Percentiles rank a stretch among this genome's conserved stretches.
These are phyloP conservation scores for Lacerta viridis DNA, from an alignment of 2,797 vertebrate species.

Conservation along the genomic window DNA sequence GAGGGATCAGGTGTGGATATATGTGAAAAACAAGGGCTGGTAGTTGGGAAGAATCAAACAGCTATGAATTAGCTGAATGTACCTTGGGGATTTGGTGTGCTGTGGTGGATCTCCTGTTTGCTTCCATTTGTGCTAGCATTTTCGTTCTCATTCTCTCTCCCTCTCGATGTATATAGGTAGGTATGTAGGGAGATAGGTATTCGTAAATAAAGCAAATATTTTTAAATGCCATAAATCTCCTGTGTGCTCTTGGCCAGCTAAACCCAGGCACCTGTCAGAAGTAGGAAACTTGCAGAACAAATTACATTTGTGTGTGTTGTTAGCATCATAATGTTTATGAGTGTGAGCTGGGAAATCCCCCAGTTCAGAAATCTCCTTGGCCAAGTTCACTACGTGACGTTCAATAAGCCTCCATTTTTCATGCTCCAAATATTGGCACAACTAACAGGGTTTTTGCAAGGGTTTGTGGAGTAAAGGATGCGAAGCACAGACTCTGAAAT, in stretches of 20 bases:
- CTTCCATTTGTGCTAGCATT: background rate
- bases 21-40: constrained; percentile 6
- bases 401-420: background rate
- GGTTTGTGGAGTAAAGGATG: background rate
- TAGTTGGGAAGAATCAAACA: background rate
- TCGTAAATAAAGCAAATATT: background rate
- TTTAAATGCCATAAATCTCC: background rate
- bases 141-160: no score
- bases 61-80: background rate
- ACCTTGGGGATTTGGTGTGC: background rate
- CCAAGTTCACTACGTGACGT: background rate
- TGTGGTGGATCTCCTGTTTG: background rate
- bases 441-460: background rate
- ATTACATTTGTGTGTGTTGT: background rate
- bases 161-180: no score
- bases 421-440: background rate
- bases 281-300: background rate
- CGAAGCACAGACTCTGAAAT: background rate
- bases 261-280: background rate
- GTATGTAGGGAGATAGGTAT: background rate
- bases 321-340: background rate
- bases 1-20: background rate
- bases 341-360: background rate
- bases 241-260: background rate
- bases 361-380: background rate